Evolutionary conservation across 2,888 invertebrate species (phyloP), one percentile per base, ranked within the genome.

Genomic region (Brachyopa scutellaris): DNA sequence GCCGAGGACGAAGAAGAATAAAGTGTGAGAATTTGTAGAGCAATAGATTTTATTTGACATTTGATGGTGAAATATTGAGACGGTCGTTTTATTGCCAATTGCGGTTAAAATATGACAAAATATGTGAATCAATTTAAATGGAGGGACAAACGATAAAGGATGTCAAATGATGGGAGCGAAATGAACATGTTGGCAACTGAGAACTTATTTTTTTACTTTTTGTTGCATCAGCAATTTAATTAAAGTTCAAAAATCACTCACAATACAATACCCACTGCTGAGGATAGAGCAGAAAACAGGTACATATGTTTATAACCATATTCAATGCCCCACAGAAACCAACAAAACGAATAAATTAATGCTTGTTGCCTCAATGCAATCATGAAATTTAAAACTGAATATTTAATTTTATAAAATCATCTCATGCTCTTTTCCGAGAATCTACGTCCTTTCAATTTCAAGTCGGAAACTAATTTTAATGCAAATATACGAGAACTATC

Each of bases 41-140:
- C n/a, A n/a, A n/a, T n/a, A n/a, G n/a, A n/a, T n/a, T n/a, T n/a
- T n/a, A n/a, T n/a, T n/a, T n/a, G n/a, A n/a, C n/a, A n/a, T n/a
- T n/a, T n/a, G n/a, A n/a, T n/a, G 80, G 55, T 74, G 69, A 69
- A 80, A 64, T 74, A 74, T 74, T 70, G 80, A 74, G 74, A 74
- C 51, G 51, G 51, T 73, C 51, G 23, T 45, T 51, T 61, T 70
- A 51, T 51, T 59, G 72, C 21, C 42, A 59, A 57, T 47, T 45
- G 33, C 11, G 21, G 33, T 31, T 53, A 23, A 55, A 21, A 33
- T 19, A 19, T 42, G 38, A n/a, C 49, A 29, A n/a, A 9, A 64
- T 11, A 13, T 8, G 23, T 40, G 23, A 21, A 62, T 47, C 31
- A 23, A 11, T 59, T 26, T 17, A 8, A 31, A 59, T 8, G 40